Evolutionary conservation across 1,140 invertebrate species (phyloP).

Genomic region (Drosophila punjabiensis): DNA sequence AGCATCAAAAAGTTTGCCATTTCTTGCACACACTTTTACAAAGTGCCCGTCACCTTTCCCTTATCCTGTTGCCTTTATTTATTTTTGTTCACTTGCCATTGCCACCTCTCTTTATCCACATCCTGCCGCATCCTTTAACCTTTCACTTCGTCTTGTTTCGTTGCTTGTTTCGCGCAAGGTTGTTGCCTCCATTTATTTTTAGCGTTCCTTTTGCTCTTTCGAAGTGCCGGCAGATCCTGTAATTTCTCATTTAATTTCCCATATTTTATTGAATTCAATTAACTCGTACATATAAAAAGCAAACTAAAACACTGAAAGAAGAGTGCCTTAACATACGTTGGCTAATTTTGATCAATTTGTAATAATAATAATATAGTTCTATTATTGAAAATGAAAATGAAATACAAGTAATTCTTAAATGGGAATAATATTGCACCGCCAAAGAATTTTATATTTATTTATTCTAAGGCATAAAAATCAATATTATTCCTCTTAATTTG

Average conservation of each 20-base stretch:
- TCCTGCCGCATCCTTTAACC: conserved; percentile 27
- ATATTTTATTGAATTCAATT: conserved; percentile 46
- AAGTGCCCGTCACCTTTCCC: conserved; percentile 30
- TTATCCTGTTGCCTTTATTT: background rate
- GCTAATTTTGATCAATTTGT: background rate
- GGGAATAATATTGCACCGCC: background rate
- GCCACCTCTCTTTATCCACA: conserved; percentile 10
- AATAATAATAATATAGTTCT: background rate
- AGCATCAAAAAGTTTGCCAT: conserved; percentile 84
- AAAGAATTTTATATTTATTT: background rate
- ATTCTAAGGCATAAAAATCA: too few relatives aligned
- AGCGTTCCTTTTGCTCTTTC: conserved; percentile 1
- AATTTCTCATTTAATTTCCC: conserved; percentile 25
- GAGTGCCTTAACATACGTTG: background rate
- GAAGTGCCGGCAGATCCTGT: background rate
- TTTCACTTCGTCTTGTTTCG: conserved; percentile 22
- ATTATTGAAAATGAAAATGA: background rate
- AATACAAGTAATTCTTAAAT: background rate
- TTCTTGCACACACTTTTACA: conserved; percentile 74
- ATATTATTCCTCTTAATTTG: background rate
- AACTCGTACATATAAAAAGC: conserved; percentile 2
- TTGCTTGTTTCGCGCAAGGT: background rate
- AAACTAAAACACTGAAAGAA: conserved; percentile 7
- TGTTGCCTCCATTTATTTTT: conserved; percentile 46
- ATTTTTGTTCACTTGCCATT: too few relatives aligned